These are phyloP conservation scores for Aphyosemion australe DNA, from an alignment of 2,113 vertebrate genomes.

Conservation along the genomic window DNA sequence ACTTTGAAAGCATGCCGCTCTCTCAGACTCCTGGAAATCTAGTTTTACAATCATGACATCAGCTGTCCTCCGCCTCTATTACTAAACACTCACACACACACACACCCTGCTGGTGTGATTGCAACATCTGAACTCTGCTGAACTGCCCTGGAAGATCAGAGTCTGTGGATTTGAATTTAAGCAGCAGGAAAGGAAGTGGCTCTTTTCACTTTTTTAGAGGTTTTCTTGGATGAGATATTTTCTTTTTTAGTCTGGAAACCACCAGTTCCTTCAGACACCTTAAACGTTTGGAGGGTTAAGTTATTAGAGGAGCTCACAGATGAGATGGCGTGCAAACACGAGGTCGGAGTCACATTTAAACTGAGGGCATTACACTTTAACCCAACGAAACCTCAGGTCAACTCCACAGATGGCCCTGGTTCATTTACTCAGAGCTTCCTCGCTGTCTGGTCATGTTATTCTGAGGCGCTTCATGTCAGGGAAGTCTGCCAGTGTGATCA, in stretches of 20 bases:
- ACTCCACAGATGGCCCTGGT: constrained; percentile 4
- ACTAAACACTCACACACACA: constrained; percentile 71
- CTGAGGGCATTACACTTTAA: constrained; percentile 24
- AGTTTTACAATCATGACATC: constrained; percentile 73
- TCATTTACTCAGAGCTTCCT: constrained; percentile 12
- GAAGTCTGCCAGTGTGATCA: background rate
- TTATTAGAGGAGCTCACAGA: background rate
- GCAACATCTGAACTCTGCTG: constrained; percentile 61
- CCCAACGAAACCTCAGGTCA: constrained; percentile 14
- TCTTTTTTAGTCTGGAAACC: background rate
- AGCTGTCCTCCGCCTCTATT: constrained; percentile 50
- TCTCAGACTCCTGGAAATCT: constrained; percentile 48
- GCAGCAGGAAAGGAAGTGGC: constrained; percentile 10
- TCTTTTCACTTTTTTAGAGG: constrained; percentile 9
- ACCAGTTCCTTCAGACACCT: background rate
- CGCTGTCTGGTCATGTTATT: background rate
- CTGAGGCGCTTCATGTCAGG: background rate
- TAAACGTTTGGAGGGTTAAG: background rate
- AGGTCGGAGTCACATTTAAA: constrained; percentile 26
- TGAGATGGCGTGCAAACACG: background rate
- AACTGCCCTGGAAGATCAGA: constrained; percentile 36
- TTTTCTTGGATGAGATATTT: constrained; percentile 9
- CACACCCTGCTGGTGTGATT: constrained; percentile 50
- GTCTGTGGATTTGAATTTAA: constrained; percentile 42
- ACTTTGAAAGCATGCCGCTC: constrained; percentile 31